Evolutionary conservation across 2,888 invertebrate species (phyloP).

Genomic region (Cancer borealis): DNA sequence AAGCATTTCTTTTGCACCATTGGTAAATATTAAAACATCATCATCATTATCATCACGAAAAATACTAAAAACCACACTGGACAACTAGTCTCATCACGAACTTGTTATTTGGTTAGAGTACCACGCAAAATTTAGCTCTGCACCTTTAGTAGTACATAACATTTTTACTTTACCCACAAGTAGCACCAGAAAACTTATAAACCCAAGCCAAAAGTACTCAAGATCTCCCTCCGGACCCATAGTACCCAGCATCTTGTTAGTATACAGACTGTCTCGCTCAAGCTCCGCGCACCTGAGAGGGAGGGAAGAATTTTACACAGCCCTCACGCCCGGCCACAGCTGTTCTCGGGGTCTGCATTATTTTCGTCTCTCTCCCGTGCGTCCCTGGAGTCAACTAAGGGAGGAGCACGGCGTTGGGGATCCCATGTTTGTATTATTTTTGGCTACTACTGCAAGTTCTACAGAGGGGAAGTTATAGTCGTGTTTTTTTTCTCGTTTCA

Average conservation of each 20-base stretch:
- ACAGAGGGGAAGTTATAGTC: background rate
- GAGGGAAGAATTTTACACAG: background rate
- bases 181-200: background rate
- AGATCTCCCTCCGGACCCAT: background rate
- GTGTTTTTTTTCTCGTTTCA: background rate
- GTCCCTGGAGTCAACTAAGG: background rate
- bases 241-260: background rate
- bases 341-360: background rate
- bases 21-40: no score
- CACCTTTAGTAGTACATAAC: background rate
- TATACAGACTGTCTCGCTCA: background rate
- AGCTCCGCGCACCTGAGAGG: background rate
- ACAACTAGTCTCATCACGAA: no score
- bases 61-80: no score
- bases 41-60: no score
- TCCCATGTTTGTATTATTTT: slow-evolving; percentile 24
- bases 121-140: background rate
- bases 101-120: background rate
- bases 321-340: background rate
- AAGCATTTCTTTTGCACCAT: no score
- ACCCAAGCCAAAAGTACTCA: background rate
- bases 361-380: background rate
- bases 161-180: background rate
- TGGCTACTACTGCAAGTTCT: background rate
- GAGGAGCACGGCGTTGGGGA: background rate